Percentiles rank a stretch among this genome's conserved stretches.
Evolutionary conservation across 1,140 invertebrate genomes (phyloP).

Genomic region (Idris sp.): DNA sequence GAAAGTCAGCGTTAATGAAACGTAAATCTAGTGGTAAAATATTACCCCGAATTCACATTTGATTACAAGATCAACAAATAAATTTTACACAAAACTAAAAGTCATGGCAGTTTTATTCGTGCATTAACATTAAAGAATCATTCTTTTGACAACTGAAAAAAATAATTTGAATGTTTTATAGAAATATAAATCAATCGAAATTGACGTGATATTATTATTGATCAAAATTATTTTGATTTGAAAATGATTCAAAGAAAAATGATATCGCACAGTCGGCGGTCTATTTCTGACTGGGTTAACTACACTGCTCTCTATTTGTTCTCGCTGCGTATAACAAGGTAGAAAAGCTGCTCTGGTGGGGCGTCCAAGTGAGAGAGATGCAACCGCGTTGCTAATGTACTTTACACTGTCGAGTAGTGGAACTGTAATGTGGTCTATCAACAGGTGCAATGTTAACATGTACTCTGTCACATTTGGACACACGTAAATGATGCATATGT

Average conservation of each 20-base stretch:
- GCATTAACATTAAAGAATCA: no score
- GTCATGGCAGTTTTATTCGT: no score
- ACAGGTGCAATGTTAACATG: constrained; percentile 49
- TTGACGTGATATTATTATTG: no score
- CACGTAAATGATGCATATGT: constrained; percentile 12
- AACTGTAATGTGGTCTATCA: constrained; percentile 49
- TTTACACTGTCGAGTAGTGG: constrained; percentile 43
- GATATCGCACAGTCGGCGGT: constrained; percentile 6
- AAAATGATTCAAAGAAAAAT: constrained; percentile 22
- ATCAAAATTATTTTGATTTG: constrained; percentile 25
- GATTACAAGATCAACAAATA: no score
- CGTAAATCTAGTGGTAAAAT: no score
- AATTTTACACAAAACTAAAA: no score
- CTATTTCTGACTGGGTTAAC: constrained; percentile 66
- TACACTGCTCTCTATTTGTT: constrained; percentile 58
- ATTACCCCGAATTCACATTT: no score
- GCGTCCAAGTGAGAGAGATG: constrained; percentile 51
- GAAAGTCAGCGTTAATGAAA: no score
- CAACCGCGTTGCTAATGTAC: constrained; percentile 38
- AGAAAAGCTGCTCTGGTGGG: constrained; percentile 59
- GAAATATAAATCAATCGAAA: no score
- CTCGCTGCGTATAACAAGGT: constrained; percentile 65
- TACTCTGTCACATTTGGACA: constrained; percentile 33
- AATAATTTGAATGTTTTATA: no score
- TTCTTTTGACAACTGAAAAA: no score